Evolutionary conservation across 2,888 invertebrate genomes (phyloP).

Genomic region (Alloplasta piceator): DNA sequence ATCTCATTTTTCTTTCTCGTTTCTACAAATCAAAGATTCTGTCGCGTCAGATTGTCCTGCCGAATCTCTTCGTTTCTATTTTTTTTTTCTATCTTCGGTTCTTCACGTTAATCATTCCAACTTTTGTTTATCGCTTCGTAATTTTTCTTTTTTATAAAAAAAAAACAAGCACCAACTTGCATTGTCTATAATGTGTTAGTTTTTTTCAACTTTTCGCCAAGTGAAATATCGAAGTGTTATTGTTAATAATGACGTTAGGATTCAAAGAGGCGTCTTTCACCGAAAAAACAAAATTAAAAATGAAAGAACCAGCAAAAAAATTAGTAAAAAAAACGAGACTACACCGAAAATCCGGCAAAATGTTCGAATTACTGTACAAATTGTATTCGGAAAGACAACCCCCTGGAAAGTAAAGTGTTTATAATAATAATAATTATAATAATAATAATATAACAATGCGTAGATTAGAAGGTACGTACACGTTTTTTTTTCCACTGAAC

Average conservation of each 20-base stretch:
- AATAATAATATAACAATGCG: constrained; percentile 78
- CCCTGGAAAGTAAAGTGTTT: constrained; percentile 76
- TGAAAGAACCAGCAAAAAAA: no score
- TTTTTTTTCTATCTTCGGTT: no score
- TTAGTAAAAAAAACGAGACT: not conserved
- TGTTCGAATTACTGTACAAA: constrained; percentile 21
- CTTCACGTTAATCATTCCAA: no score
- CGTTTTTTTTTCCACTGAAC: constrained; percentile 73
- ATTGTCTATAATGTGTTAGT: not conserved
- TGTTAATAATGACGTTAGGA: not conserved
- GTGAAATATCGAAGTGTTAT: not conserved
- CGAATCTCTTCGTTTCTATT: constrained; percentile 66
- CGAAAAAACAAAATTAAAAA: no score
- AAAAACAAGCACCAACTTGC: not conserved
- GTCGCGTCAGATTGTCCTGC: constrained; percentile 74
- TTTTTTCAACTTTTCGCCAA: not conserved
- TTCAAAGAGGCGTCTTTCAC: not conserved
- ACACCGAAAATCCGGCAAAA: constrained; percentile 10
- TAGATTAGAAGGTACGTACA: constrained; percentile 81
- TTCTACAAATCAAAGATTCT: constrained; percentile 80
- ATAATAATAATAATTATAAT: constrained; percentile 71
- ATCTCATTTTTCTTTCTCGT: constrained; percentile 1
- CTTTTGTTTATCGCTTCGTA: not conserved
- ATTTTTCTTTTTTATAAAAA: constrained; percentile 7
- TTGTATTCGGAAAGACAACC: constrained; percentile 74